Conservation (phyloP, 1,140 invertebrate species). For the Drosophila tropicalis region DNA sequence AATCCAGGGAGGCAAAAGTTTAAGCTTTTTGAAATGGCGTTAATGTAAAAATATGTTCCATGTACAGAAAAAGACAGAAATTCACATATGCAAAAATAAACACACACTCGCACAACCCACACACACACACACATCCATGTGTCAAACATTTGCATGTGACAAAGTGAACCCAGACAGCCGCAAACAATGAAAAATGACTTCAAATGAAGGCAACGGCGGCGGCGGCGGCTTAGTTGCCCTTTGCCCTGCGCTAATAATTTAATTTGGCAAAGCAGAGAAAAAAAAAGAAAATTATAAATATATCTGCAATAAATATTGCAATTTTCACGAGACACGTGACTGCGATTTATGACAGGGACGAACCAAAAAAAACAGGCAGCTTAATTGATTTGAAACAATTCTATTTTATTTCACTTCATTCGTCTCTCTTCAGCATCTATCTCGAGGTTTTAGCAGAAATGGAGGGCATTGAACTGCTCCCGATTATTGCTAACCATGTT, state of each 20-base stretch:
- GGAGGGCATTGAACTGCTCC: constrained; percentile 75
- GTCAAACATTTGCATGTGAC: constrained; percentile 60
- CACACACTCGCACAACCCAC: constrained; percentile 25
- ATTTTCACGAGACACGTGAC: constrained; percentile 59
- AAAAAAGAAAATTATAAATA: constrained; percentile 18
- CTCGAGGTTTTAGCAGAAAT: constrained; percentile 64
- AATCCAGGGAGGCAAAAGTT: constrained; percentile 45
- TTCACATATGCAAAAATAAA: constrained; percentile 65
- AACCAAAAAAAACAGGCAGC: constrained; percentile 17
- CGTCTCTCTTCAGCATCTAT: constrained; percentile 8
- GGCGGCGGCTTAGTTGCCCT: constrained; percentile 35
- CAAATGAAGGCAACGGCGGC: constrained; percentile 20
- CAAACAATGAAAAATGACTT: constrained; percentile 80
- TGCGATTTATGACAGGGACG: constrained; percentile 60
- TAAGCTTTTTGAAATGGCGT: constrained; percentile 61
- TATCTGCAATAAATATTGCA: constrained; percentile 38
- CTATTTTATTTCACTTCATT: constrained; percentile 52
- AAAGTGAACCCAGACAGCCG: constrained; percentile 76
- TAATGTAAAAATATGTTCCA: constrained; percentile 72
- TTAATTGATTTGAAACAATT: constrained; percentile 61
- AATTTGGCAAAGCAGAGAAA: constrained; percentile 61
- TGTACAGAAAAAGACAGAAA: constrained; percentile 72
- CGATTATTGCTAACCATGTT: constrained; percentile 77
- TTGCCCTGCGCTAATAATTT: constrained; percentile 47
- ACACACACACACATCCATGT: not conserved